Conservation (phyloP, 2,113 vertebrate genomes). For the Rhinogobius similis region DNA sequence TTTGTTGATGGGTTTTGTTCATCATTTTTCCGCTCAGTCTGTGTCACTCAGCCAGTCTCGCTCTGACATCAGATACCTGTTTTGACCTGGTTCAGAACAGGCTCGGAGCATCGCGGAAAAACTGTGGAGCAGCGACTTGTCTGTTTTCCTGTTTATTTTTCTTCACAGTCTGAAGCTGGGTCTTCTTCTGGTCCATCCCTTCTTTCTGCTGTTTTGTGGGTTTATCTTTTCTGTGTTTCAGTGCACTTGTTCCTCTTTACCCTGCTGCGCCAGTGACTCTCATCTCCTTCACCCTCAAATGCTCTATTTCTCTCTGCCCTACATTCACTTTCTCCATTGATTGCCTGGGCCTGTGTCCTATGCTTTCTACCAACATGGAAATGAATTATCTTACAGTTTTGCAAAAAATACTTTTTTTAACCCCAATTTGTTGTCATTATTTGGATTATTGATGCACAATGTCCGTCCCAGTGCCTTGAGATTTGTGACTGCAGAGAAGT, state of each 20-base stretch:
- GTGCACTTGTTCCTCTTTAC: slow-evolving; percentile 25
- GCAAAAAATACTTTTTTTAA: neutral
- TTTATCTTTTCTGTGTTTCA: neutral
- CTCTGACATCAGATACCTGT: slow-evolving; percentile 59
- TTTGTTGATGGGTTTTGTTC: slow-evolving; percentile 12
- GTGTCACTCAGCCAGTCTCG: slow-evolving; percentile 37
- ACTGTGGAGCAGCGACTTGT: slow-evolving; percentile 52
- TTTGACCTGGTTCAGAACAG: slow-evolving; percentile 59
- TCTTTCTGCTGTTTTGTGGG: neutral
- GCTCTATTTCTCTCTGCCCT: slow-evolving; percentile 67
- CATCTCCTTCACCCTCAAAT: slow-evolving; percentile 46
- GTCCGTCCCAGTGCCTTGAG: slow-evolving; percentile 14
- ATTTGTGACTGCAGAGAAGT: slow-evolving; percentile 29
- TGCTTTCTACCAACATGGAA: slow-evolving; percentile 40
- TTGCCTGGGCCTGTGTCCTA: slow-evolving; percentile 32
- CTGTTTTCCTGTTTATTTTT: slow-evolving; percentile 20
- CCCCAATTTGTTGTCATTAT: neutral
- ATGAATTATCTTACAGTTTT: slow-evolving; percentile 24
- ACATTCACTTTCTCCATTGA: slow-evolving; percentile 57
- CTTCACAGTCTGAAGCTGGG: neutral
- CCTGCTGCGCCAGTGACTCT: slow-evolving; percentile 36
- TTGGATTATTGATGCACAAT: slow-evolving; percentile 28
- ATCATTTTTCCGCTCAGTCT: slow-evolving; percentile 23
- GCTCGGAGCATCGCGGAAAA: slow-evolving; percentile 42
- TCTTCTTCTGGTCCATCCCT: neutral